A percentile compares a stretch with the other conserved stretches of the same genome.
Conservation (phyloP, 2,113 vertebrate species). For the Xiphias gladius region DNA sequence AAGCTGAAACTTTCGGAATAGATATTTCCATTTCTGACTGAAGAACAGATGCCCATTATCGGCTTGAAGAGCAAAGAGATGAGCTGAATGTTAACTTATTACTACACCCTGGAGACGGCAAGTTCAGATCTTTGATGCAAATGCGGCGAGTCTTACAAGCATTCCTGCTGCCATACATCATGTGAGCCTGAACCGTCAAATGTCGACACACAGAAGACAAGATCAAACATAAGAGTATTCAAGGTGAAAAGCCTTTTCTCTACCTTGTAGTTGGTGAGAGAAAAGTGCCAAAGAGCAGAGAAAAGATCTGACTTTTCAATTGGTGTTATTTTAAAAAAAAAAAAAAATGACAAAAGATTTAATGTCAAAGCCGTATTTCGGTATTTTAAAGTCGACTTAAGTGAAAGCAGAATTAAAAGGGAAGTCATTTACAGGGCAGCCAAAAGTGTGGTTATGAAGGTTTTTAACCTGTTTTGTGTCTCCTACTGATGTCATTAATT, state of each 20-base stretch:
- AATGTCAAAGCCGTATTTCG: slow-evolving; percentile 35
- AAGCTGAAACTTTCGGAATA: slow-evolving; percentile 39
- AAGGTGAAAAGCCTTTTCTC: slow-evolving; percentile 51
- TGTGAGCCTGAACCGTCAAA: slow-evolving; percentile 49
- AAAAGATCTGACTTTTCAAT: slow-evolving; percentile 33
- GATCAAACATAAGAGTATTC: slow-evolving; percentile 62
- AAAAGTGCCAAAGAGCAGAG: slow-evolving; percentile 25
- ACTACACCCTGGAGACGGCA: slow-evolving; percentile 37
- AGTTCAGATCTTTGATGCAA: slow-evolving; percentile 59
- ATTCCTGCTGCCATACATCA: slow-evolving; percentile 12
- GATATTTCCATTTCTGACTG: slow-evolving; percentile 49
- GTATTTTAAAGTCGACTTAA: slow-evolving; percentile 24
- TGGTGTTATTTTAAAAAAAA: slow-evolving; percentile 1
- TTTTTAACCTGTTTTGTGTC: not conserved
- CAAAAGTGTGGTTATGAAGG: not conserved
- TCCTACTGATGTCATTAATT: not conserved
- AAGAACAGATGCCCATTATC: slow-evolving; percentile 46
- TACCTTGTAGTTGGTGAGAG: slow-evolving; percentile 27
- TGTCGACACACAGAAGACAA: slow-evolving; percentile 10
- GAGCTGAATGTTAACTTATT: slow-evolving; percentile 57
- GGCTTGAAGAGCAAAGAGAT: slow-evolving; percentile 33
- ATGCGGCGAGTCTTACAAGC: slow-evolving; percentile 26
- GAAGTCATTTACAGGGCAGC: slow-evolving; percentile 11
- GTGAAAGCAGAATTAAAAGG: slow-evolving; percentile 20
- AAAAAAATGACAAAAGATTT: slow-evolving; percentile 14